These are phyloP conservation scores for Tapirus indicus DNA, from an alignment of 2,797 vertebrate species.

Conservation along the genomic window DNA sequence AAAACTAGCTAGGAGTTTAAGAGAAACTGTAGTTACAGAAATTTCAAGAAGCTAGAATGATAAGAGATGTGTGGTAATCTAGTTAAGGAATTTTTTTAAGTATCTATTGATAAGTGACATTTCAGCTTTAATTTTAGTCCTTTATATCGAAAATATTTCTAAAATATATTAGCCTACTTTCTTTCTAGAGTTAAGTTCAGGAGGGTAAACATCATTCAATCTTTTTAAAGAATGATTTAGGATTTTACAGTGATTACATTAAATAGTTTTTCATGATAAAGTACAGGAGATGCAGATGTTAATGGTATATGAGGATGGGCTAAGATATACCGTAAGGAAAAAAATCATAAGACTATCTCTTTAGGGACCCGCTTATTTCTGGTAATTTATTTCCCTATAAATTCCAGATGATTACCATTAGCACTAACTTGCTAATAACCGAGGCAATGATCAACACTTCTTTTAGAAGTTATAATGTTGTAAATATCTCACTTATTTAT, in stretches of 20 bases:
- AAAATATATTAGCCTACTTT: background rate
- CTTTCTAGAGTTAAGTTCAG: slow-evolving; percentile 44
- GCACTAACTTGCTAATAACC: background rate
- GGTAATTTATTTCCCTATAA: background rate
- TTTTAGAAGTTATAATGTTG: background rate
- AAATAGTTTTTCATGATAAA: slow-evolving; percentile 8
- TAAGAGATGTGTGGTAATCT: background rate
- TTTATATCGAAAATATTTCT: slow-evolving; percentile 48
- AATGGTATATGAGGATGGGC: background rate
- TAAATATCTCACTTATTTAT: background rate
- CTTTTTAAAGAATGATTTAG: background rate
- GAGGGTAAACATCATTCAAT: background rate
- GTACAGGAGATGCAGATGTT: background rate
- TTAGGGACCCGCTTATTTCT: background rate
- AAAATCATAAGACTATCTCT: background rate
- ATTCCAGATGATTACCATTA: background rate
- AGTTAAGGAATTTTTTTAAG: background rate
- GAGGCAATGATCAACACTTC: background rate
- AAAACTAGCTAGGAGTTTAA: background rate
- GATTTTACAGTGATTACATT: background rate
- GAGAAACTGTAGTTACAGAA: background rate
- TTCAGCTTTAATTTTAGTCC: slow-evolving; percentile 43
- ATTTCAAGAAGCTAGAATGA: background rate
- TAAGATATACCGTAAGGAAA: background rate
- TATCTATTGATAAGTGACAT: slow-evolving; percentile 27